Percentiles rank a stretch among this genome's conserved stretches.
These are phyloP conservation scores for Sciaenops ocellatus DNA, from an alignment of 2,797 vertebrate species.

Conservation along the genomic window DNA sequence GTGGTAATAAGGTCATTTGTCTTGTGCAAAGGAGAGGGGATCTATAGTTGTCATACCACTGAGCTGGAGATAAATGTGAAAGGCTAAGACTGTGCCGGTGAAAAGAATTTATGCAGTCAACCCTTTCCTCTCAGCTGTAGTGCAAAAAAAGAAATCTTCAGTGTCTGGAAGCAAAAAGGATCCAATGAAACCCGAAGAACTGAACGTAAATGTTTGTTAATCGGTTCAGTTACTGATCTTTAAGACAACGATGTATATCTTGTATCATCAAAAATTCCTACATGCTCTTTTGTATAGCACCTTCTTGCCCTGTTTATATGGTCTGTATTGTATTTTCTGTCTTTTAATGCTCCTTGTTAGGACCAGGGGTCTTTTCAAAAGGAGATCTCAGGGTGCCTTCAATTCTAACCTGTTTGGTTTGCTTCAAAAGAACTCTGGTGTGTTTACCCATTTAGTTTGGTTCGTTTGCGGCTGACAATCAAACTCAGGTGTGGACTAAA, in stretches of 20 bases:
- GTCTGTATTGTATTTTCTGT: background rate
- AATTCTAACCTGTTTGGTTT: background rate
- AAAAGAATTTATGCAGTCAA: constrained; percentile 55
- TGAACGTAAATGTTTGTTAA: constrained; percentile 18
- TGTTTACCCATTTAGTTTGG: background rate
- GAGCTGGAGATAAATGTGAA: constrained; percentile 77
- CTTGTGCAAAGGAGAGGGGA: constrained; percentile 77
- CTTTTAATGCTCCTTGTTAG: background rate
- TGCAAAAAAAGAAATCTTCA: background rate
- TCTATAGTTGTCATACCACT: constrained; percentile 77
- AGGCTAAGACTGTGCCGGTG: constrained; percentile 58
- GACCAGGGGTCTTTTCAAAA: background rate
- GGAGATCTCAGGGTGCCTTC: constrained; percentile 1
- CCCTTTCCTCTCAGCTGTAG: constrained; percentile 23
- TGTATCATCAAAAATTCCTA: background rate
- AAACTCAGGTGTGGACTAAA: background rate
- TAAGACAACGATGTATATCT: background rate
- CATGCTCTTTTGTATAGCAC: background rate
- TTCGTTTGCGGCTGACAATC: background rate
- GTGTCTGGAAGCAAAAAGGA: constrained; percentile 31
- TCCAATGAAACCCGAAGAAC: constrained; percentile 40
- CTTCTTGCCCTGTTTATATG: background rate
- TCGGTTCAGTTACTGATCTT: constrained; percentile 26
- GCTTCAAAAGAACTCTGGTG: background rate
- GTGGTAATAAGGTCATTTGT: constrained; percentile 84